phyloP scores from a whole-genome alignment of 2,797 vertebrate genomes.

The Erithacus rubecula region DNA sequence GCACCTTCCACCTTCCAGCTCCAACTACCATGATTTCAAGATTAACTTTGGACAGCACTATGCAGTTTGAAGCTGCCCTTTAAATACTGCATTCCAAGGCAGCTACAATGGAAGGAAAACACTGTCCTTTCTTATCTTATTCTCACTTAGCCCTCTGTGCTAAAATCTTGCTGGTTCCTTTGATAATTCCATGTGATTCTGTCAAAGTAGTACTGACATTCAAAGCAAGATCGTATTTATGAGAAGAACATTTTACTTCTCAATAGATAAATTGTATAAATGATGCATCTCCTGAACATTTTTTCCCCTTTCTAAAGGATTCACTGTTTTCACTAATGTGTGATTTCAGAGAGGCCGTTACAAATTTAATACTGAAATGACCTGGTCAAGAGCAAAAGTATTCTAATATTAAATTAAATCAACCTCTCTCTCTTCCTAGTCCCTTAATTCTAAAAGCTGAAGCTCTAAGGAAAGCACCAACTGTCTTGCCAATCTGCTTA shows the following conservation, averaged over 20 bases:
- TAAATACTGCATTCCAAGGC: neutral
- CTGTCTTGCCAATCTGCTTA: slow-evolving; percentile 43
- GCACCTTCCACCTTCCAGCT: neutral
- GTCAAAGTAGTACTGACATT: neutral
- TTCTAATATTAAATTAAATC: neutral
- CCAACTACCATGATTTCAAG: neutral
- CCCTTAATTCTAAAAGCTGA: slow-evolving; percentile 12
- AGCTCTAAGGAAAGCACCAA: slow-evolving; percentile 35
- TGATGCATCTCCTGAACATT: neutral
- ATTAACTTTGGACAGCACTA: neutral
- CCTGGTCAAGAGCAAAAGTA: neutral
- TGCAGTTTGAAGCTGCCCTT: neutral
- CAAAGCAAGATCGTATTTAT: neutral
- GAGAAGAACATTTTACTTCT: neutral
- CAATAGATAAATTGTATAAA: neutral
- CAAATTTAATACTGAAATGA: neutral
- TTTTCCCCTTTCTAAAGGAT: neutral
- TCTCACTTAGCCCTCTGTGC: neutral
- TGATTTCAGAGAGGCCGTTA: neutral
- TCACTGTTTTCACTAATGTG: neutral
- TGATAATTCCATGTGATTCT: neutral
- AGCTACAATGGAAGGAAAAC: neutral
- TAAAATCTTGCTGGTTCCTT: neutral
- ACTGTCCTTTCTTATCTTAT: neutral
- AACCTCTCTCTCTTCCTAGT: neutral